Evolutionary conservation across 2,797 vertebrate genomes (phyloP).

Genomic region (Molossus alvarezi): DNA sequence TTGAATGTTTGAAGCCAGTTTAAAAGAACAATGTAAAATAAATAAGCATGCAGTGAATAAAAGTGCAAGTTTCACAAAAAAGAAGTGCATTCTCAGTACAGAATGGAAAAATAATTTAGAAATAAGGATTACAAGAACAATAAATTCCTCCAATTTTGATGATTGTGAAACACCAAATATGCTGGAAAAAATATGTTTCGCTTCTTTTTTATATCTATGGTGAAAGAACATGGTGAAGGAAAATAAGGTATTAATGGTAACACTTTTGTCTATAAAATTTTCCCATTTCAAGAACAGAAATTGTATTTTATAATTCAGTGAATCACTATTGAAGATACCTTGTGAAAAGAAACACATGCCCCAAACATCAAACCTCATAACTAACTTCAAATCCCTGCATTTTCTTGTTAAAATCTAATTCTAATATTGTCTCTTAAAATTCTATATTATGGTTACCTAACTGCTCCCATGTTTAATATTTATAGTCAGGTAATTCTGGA

Average conservation of each 20-base stretch:
- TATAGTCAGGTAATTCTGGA: not conserved
- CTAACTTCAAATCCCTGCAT: not conserved
- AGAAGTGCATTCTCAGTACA: not conserved
- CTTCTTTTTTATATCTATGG: not conserved
- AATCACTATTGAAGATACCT: not conserved
- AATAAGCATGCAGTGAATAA: not conserved
- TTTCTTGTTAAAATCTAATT: conserved; percentile 1
- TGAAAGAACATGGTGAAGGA: not conserved
- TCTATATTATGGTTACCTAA: not conserved
- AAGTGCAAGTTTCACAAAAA: conserved; percentile 1
- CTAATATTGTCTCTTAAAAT: not conserved
- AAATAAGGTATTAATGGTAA: not conserved
- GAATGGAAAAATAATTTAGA: not conserved
- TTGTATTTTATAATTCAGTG: not conserved
- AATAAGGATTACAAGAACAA: not conserved
- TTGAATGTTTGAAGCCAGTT: not conserved
- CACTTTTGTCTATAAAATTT: not conserved
- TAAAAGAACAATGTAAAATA: not conserved
- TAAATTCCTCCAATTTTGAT: not conserved
- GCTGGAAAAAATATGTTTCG: not conserved
- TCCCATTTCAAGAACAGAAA: not conserved
- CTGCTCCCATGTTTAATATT: not conserved
- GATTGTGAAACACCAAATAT: not conserved
- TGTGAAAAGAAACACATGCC: not conserved
- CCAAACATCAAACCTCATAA: not conserved